Base-by-base conservation (phyloP, 2,797 vertebrate genomes). In the Platalea minor region DNA sequence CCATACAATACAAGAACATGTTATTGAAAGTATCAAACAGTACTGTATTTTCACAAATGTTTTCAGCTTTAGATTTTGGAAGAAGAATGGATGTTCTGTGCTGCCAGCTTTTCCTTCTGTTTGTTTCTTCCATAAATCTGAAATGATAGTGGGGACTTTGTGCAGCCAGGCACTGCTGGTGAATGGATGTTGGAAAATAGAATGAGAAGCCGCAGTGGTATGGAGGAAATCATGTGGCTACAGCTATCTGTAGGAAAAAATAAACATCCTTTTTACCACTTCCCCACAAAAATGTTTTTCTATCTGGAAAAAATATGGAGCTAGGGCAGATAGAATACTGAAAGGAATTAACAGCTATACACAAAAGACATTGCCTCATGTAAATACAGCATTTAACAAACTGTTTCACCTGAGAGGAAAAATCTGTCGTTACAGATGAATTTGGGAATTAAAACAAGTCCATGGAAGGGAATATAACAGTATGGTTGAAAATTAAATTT, bases 231-330 rank as follows among this genome's bases (percentile, higher is more conserved):
- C 46, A 69, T 91, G 92, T 95, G 92, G 84, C 81, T 93, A 69
- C 67, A 93, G 67, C 56, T 92, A 92, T 95, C 95, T 89, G 59
- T 91, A 93, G 92, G 84, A 87, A 96, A 97, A 97, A 95, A 93
- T 95, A 96, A 93, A 93, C 93, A 94, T 91, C 45, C 84, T 92
- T 95, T 92, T 92, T 77, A 75, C 93, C 75, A 70, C 60, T 93
- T 89, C 31, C 43, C 63, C 86, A 35, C 70, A 90, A 78, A 95
- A 94, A 91, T 88, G 83, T 81, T 93, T 93, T 85, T 85, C 20
- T 95, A 76, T 95, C 77, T 96, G 74, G 76, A 88, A 93, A 91
- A 91, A 91, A 79, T 95, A 82, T 15, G 72, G 41, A 79, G 56
- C 63, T 90, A 60, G 82, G 54, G 20, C 5, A 0, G 73, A 84